Evolutionary conservation across 2,113 vertebrate genomes (phyloP).

Genomic region (Toxotes jaculatrix): DNA sequence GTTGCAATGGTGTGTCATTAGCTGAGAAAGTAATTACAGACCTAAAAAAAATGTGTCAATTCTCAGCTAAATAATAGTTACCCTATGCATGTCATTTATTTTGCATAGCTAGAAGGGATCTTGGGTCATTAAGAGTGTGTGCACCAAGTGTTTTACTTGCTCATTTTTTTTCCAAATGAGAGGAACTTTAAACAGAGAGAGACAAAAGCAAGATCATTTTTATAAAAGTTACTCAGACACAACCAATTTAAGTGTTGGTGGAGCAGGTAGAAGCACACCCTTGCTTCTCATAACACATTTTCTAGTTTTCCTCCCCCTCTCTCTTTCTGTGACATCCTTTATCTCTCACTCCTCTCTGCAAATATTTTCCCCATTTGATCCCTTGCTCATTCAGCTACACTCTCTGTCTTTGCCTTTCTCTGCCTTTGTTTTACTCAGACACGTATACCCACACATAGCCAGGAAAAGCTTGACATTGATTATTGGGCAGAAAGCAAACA

Average conservation of each 20-base stretch:
- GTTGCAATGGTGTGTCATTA: conserved; percentile 48
- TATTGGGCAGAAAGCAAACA: conserved; percentile 29
- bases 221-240: conserved; percentile 29
- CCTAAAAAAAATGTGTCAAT: conserved; percentile 20
- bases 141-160: background rate
- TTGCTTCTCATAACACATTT: conserved; percentile 46
- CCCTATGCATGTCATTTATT: conserved; percentile 16
- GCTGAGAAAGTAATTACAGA: conserved; percentile 30
- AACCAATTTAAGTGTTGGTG: conserved; percentile 13
- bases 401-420: conserved; percentile 19
- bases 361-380: conserved; percentile 58
- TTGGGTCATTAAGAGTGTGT: conserved; percentile 39
- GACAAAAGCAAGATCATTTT: background rate
- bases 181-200: conserved; percentile 6
- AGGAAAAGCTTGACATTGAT: conserved; percentile 33
- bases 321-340: conserved; percentile 34
- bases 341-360: conserved; percentile 29
- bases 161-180: conserved; percentile 8
- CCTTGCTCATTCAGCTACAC: background rate
- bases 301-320: conserved; percentile 12
- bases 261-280: conserved; percentile 24
- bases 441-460: conserved; percentile 8
- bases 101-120: conserved; percentile 27
- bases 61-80: conserved; percentile 10
- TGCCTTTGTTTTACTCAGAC: conserved; percentile 39